Evolutionary conservation across 2,797 vertebrate species (phyloP).

Genomic region (Anguilla marmorata): DNA sequence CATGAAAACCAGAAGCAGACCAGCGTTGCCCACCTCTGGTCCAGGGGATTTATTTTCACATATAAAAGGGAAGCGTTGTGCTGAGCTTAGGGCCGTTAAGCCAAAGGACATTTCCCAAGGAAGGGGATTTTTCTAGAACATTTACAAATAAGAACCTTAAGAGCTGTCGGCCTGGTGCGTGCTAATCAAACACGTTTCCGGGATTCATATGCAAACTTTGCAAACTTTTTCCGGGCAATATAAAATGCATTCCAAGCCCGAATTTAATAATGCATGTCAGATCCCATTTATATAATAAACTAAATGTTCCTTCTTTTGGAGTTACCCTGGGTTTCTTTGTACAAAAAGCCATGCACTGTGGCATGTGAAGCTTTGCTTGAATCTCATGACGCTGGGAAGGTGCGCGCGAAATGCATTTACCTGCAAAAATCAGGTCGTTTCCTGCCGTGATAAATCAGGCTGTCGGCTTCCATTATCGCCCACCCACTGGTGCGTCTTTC

Average conservation of each 20-base stretch:
- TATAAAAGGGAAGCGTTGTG: too few relatives aligned
- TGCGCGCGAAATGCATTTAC: background rate
- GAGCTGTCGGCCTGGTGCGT: background rate
- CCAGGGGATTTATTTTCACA: too few relatives aligned
- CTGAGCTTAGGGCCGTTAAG: too few relatives aligned
- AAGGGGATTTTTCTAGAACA: background rate
- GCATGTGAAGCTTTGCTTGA: background rate
- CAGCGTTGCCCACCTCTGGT: background rate
- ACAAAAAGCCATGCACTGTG: background rate
- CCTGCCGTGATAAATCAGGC: too few relatives aligned
- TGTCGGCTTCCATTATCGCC: too few relatives aligned
- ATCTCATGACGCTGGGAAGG: background rate
- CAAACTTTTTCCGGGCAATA: background rate
- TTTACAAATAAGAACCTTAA: background rate
- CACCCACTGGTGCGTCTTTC: too few relatives aligned
- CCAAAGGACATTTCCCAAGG: background rate
- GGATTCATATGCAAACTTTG: background rate
- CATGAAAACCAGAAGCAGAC: too few relatives aligned
- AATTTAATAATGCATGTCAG: background rate
- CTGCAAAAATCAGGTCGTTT: too few relatives aligned
- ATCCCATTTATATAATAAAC: background rate
- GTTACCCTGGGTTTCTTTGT: background rate
- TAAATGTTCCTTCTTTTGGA: background rate
- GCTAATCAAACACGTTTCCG: background rate
- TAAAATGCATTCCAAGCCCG: background rate